A percentile compares a stretch with the other conserved stretches of the same genome.
Conservation (phyloP, 2,888 invertebrate species). For the Caenorhabditis sp. region DNA sequence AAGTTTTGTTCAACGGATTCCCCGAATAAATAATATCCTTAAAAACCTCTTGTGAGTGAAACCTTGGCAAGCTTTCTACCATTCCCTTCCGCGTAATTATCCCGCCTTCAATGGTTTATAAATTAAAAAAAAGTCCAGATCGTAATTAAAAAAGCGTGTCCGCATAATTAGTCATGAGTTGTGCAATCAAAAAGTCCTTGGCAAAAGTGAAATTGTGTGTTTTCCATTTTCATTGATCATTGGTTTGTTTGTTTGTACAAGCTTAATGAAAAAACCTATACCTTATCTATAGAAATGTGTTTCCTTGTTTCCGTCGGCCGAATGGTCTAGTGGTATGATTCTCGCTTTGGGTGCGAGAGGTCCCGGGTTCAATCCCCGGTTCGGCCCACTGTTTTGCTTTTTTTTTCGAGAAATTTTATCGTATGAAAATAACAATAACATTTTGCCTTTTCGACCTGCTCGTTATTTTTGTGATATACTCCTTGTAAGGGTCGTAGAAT, state of each 20-base stretch:
- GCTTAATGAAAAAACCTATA: too few species aligned
- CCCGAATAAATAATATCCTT: too few species aligned
- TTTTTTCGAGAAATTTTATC: conserved; percentile 31
- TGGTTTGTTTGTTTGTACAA: not conserved
- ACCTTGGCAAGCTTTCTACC: not conserved
- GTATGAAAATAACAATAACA: not conserved
- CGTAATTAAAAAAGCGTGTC: not conserved
- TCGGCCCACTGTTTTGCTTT: conserved; percentile 29
- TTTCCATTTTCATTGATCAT: not conserved
- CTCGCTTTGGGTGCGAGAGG: conserved; percentile 70
- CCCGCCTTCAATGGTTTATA: not conserved
- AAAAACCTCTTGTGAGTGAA: not conserved
- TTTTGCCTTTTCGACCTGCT: not conserved
- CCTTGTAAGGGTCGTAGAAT: conserved; percentile 22
- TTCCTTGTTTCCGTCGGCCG: not conserved
- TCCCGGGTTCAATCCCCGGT: conserved; percentile 68
- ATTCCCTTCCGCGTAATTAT: not conserved
- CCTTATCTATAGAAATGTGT: not conserved
- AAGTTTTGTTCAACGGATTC: not conserved
- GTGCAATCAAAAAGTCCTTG: not conserved
- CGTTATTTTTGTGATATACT: not conserved
- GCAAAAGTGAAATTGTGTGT: too few species aligned
- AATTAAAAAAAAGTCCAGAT: not conserved
- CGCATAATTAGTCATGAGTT: not conserved
- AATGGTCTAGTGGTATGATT: conserved; percentile 1